Conservation (phyloP, 2,888 invertebrate species). For the Elmis aenea region DNA sequence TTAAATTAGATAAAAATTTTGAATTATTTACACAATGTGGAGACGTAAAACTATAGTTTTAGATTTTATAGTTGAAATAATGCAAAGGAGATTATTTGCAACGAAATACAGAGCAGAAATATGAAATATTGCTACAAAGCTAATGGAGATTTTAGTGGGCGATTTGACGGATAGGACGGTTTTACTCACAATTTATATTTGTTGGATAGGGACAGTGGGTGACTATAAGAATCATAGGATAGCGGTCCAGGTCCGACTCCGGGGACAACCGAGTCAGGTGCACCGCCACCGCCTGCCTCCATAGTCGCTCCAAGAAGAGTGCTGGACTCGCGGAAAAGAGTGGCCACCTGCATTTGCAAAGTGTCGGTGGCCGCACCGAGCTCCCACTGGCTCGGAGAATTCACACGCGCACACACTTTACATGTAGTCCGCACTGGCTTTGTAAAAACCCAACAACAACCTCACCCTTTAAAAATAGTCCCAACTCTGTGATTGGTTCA, state of each 20-base stretch:
- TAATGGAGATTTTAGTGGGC: too few relatives aligned
- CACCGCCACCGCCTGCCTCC: conserved; percentile 50
- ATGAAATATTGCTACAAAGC: too few relatives aligned
- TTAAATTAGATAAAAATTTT: too few relatives aligned
- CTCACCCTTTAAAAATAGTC: conserved; percentile 53
- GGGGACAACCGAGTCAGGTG: conserved; percentile 34
- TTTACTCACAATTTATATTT: conserved; percentile 48
- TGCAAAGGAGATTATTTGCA: too few relatives aligned
- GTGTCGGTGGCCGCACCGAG: conserved; percentile 37
- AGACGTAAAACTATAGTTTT: too few relatives aligned
- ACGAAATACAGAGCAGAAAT: too few relatives aligned
- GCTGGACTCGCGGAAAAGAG: conserved; percentile 62
- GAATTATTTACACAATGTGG: too few relatives aligned
- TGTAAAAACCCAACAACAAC: conserved; percentile 48
- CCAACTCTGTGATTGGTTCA: conserved; percentile 51
- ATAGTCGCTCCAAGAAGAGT: conserved; percentile 61
- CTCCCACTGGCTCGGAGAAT: conserved; percentile 27
- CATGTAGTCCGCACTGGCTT: conserved; percentile 38
- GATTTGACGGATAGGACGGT: too few relatives aligned
- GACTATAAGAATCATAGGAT: conserved; percentile 41
- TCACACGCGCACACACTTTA: conserved; percentile 28
- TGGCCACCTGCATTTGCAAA: conserved; percentile 60
- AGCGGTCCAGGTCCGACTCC: conserved; percentile 35
- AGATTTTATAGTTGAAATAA: too few relatives aligned
- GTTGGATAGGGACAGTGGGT: conserved; percentile 44